Conservation (phyloP, 1,140 invertebrate species). For the Aphelinus certus region DNA sequence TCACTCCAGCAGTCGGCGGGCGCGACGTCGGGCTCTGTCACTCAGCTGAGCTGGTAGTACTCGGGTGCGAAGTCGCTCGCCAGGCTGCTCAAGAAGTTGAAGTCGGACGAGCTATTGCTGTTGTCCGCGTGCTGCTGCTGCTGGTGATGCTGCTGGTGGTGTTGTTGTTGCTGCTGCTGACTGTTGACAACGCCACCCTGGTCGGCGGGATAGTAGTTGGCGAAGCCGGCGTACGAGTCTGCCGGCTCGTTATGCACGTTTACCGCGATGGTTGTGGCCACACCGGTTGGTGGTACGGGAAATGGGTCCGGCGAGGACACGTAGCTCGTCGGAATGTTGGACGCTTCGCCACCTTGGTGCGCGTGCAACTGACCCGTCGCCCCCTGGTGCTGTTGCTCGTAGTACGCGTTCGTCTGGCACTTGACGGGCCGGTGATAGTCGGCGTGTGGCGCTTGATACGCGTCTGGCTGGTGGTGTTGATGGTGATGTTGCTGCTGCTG, state of each 20-base stretch:
- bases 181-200: conserved; percentile 62
- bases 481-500: conserved; percentile 19
- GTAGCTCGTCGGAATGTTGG: conserved; percentile 63
- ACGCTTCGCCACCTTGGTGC: conserved; percentile 66
- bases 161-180: conserved; percentile 56
- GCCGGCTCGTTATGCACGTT: conserved; percentile 52
- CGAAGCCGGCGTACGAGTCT: conserved; percentile 72
- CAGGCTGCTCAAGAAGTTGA: conserved; percentile 89
- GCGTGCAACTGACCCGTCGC: conserved; percentile 53
- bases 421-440: conserved; percentile 43
- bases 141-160: conserved; percentile 78
- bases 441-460: conserved; percentile 2
- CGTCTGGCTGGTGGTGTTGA: conserved; percentile 50
- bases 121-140: conserved; percentile 74
- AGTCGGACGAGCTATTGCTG: conserved; percentile 89
- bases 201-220: conserved; percentile 73
- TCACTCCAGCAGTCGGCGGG: conserved; percentile 56
- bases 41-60: conserved; percentile 82
- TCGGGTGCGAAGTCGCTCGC: conserved; percentile 91
- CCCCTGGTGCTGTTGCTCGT: conserved; percentile 52
- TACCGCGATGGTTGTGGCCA: conserved; percentile 63
- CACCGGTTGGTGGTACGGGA: conserved; percentile 67
- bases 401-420: conserved; percentile 50
- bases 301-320: conserved; percentile 65
- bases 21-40: conserved; percentile 52